These are phyloP conservation scores for Leptobrachium leishanense DNA, from an alignment of 2,113 vertebrate species.

Conservation along the genomic window DNA sequence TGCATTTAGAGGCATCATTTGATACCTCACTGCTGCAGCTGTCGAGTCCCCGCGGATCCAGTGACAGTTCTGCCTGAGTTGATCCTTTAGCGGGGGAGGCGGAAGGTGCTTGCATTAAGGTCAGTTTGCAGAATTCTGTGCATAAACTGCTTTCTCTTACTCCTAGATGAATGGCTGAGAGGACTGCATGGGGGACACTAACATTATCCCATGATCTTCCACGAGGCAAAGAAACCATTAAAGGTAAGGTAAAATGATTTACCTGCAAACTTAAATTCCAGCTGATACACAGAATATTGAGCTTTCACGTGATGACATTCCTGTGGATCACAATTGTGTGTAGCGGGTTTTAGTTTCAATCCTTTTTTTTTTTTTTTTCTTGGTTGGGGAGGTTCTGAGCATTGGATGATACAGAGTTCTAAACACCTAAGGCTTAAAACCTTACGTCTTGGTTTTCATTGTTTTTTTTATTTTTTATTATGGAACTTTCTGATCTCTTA, in stretches of 20 bases:
- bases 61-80: constrained; percentile 24
- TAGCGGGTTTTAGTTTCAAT: no score
- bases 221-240: constrained; percentile 12
- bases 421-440: no score
- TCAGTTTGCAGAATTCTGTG: not conserved
- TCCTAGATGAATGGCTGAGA: constrained; percentile 39
- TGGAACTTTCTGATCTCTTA: no score
- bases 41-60: constrained; percentile 19
- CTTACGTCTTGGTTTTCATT: no score
- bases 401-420: no score
- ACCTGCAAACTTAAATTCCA: no score
- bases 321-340: no score
- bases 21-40: constrained; percentile 37
- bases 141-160: not conserved
- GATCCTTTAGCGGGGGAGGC: not conserved
- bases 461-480: no score
- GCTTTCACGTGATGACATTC: no score
- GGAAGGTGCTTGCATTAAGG: not conserved
- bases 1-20: constrained; percentile 46
- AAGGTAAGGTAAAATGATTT: constrained; percentile 6
- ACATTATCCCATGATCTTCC: not conserved
- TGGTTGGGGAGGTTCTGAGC: no score
- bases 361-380: no score
- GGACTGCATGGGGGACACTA: constrained; percentile 17
- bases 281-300: no score